Base-by-base conservation (phyloP, 1,140 invertebrate genomes). In the Drosophila novamexicana region DNA sequence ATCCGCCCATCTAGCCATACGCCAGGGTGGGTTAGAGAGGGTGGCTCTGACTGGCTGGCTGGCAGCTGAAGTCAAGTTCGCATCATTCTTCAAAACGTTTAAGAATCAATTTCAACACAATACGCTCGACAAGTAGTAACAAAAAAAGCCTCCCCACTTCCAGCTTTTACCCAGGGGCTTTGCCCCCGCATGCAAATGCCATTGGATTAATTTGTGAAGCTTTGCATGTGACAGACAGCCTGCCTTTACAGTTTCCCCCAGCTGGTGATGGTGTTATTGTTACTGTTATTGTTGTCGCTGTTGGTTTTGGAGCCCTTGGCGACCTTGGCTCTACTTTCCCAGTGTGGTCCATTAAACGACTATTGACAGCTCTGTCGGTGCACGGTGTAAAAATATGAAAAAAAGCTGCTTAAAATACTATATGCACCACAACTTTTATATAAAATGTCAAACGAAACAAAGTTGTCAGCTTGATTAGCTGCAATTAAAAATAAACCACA, bases 31-130 rank as follows among this genome's bases (percentile, higher is more conserved):
- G 45, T 36, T 34, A 16, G 22, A 6, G 44, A 40, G 44, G 45
- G 22, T 14, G 16, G 39, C 49, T 32, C 49, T 12, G 50, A n/a
- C 1, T 29, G 47, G 47, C 18, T 44, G 42, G 64, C 36, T 45
- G 42, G 70, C 37, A 49, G 54, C 44, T 56, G 39, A 77, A 82
- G 79, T 82, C 79, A 82, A 82, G 82, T 75, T 70, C 61, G 69
- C 81, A 84, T 84, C 81, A 84, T 80, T 85, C 81, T 84, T 86
- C 82, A 81, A 68, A 85, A 70, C 82, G 70, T 85, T 85, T 85
- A 86, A 85, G 82, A 86, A 85, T 86, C 82, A 85, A 85, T 85
- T 85, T 85, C 75, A 65, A 62, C 81, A 85, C 81, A 85, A 84
- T 79, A 65, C 73, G 44, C 66, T 67, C 69, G 69, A 81, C 81